A percentile compares a stretch with the other conserved stretches of the same genome.
These are phyloP conservation scores for Rallus limicola DNA, from an alignment of 2,113 vertebrate species.

Conservation along the genomic window DNA sequence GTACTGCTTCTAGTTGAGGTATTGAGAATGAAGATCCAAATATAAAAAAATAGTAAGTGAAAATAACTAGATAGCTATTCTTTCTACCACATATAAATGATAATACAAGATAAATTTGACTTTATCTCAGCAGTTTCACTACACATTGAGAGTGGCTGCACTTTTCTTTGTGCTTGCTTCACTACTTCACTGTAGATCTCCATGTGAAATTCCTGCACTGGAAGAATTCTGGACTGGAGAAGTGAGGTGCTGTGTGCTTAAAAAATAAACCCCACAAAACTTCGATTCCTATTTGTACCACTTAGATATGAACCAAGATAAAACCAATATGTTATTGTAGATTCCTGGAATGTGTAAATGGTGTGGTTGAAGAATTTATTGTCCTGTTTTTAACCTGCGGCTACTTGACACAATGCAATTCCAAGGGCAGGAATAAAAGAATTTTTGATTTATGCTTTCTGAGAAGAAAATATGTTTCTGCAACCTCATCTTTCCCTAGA, in stretches of 20 bases:
- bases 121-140: background rate
- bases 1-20: background rate
- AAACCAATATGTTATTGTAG: background rate
- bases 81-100: background rate
- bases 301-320: background rate
- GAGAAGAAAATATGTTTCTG: background rate
- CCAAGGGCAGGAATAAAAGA: background rate
- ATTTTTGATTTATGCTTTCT: background rate
- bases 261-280: rapidly evolving
- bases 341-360: background rate
- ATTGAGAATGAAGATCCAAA: background rate
- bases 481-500: background rate
- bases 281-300: background rate
- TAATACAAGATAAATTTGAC: background rate
- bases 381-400: background rate
- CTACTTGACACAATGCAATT: background rate
- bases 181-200: background rate
- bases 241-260: background rate
- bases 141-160: background rate
- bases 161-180: background rate
- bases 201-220: background rate
- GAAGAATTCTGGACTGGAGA: background rate
- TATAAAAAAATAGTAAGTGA: background rate
- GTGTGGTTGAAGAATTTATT: background rate
- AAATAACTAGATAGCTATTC: background rate